phyloP scores from a whole-genome alignment of 2,113 vertebrate genomes.

The Barnardius zonarius region DNA sequence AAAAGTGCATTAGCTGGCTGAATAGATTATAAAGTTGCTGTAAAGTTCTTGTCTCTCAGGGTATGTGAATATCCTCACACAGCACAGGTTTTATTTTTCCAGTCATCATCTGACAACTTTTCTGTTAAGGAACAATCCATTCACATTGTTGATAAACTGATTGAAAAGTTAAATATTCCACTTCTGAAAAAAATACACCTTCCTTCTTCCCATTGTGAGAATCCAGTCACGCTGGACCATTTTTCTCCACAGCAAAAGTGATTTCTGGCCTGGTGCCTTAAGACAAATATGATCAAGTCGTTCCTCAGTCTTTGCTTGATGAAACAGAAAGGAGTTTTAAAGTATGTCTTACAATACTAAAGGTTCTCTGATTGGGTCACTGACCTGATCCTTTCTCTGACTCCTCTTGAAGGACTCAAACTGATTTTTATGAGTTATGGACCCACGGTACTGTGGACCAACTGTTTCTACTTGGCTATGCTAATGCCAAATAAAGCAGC shows the following conservation, averaged over 20 bases:
- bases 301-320: background rate
- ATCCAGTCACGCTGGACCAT: background rate
- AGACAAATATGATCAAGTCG: background rate
- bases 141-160: background rate
- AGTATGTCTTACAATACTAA: background rate
- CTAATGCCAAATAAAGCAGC: too few relatives aligned
- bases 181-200: background rate
- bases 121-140: background rate
- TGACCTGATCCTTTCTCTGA: background rate
- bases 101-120: background rate
- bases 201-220: background rate
- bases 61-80: background rate
- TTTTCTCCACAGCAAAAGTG: background rate
- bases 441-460: accelerated
- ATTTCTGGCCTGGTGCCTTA: background rate
- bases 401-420: background rate
- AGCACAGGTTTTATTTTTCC: background rate
- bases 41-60: background rate
- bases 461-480: background rate
- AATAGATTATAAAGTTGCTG: background rate
- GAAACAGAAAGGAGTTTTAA: background rate
- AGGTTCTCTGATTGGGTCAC: background rate
- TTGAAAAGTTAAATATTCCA: background rate
- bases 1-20: background rate
- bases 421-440: background rate